Base-by-base conservation (phyloP, 2,888 invertebrate genomes). In the Petrolisthes cinctipes region DNA sequence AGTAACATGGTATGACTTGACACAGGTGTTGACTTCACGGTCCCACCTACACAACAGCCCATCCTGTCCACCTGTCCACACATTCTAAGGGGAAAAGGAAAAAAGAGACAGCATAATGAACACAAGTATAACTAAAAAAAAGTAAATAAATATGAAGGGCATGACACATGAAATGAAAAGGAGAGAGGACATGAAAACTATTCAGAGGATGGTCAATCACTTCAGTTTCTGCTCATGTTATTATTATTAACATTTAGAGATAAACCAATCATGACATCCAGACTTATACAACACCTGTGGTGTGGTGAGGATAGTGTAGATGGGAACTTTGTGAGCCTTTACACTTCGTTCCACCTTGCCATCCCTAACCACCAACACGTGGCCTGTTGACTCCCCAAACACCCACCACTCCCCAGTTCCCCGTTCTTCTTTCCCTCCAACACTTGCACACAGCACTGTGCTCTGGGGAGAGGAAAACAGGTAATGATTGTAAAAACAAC, bases 61-160 rank as follows among this genome's bases (percentile, higher is more conserved):
- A 91, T 93, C 93, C 90, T 93, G 93, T 14, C 93, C 93, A 14
- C 93, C 93, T 4, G 93, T 93, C 82, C 93, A 92, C 91, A 93
- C 93, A 20, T 93, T 93, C 93, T 93, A 14, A 4, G 61, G 61
- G 9, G 20, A 3, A 6, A n/a, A 53, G 4, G 9, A 54, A 9
- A 5, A 80, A 4, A 17, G 6, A 17, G 11, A 76, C 76, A 80
- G 23, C 1, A 73, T 9, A 9, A 73, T 9, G n/a, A 73, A 20
- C n/a, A 73, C 7, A 9, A 73, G 17, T 17, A 66, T 14, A 1
- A 66, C 11, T 66, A 66, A 66, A 14, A 66, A 73, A 73, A 11
- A 73, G n/a, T 17, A 73, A 20, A 73, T 73, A 20, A 73, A 20
- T 73, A 11, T 61, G 17, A 61, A 11, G 17, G 17, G 61, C 1